Percentiles rank a stretch among this genome's conserved stretches.
Conservation (phyloP, 2,888 invertebrate species). For the Imbricaverruca yamaguchii region DNA sequence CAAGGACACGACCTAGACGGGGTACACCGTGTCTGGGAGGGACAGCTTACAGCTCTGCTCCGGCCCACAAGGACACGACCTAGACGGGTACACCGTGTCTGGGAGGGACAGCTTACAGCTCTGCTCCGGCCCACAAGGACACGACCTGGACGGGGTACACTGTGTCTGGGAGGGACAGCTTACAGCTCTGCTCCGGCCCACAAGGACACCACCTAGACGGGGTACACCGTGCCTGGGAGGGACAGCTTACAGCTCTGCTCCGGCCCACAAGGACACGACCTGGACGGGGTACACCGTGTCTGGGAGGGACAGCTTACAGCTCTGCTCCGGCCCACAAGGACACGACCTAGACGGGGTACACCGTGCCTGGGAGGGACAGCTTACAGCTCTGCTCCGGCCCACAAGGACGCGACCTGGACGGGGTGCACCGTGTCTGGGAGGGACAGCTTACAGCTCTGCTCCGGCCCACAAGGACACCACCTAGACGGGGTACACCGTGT, state of each 20-base stretch:
- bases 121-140: slow-evolving; percentile 68
- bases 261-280: slow-evolving; percentile 48
- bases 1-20: too few species aligned
- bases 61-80: slow-evolving; percentile 48
- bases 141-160: slow-evolving; percentile 70
- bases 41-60: slow-evolving; percentile 76
- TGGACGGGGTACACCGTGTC: too few species aligned
- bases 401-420: too few species aligned
- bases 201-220: too few species aligned
- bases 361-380: slow-evolving; percentile 37
- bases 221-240: too few species aligned
- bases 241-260: slow-evolving; percentile 76
- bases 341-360: too few species aligned
- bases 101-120: slow-evolving; percentile 62
- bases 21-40: too few species aligned
- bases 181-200: slow-evolving; percentile 81
- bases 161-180: slow-evolving; percentile 67
- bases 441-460: slow-evolving; percentile 72
- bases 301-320: slow-evolving; percentile 59
- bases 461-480: slow-evolving; percentile 52
- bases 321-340: slow-evolving; percentile 72
- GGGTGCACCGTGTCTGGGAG: too few species aligned
- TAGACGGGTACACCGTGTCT: too few species aligned
- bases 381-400: slow-evolving; percentile 81
- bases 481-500: too few species aligned